Percentiles rank a stretch among this genome's conserved stretches.
phyloP scores from a whole-genome alignment of 2,113 vertebrate species.

The Eretmodus cyanostictus region DNA sequence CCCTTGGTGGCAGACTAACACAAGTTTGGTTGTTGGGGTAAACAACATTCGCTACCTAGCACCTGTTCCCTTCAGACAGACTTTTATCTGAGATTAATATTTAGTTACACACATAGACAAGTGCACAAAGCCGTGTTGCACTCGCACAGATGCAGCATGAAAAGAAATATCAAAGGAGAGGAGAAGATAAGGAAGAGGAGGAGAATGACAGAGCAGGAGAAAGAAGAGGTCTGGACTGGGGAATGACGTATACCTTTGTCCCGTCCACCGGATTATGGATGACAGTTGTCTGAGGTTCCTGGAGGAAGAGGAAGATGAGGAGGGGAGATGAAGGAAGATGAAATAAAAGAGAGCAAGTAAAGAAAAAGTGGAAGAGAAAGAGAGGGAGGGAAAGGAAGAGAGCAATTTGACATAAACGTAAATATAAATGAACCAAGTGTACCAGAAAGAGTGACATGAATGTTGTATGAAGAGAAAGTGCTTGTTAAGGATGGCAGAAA shows the following conservation, averaged over 20 bases:
- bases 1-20: neutral
- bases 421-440: constrained; percentile 2
- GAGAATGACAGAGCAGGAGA: constrained; percentile 6
- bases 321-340: constrained; percentile 2
- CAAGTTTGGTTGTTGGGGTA: neutral
- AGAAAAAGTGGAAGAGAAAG: neutral
- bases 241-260: constrained; percentile 60
- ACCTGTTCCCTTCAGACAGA: neutral
- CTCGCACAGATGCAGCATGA: constrained; percentile 22
- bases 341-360: constrained; percentile 4
- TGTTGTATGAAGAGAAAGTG: constrained; percentile 31
- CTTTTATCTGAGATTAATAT: neutral
- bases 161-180: neutral
- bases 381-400: neutral
- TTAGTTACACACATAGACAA: neutral
- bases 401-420: constrained; percentile 20
- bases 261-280: constrained; percentile 73
- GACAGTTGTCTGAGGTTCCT: constrained; percentile 75
- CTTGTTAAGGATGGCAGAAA: constrained; percentile 15
- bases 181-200: constrained; percentile 12
- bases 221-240: constrained; percentile 1
- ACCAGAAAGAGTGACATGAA: constrained; percentile 3
- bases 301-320: constrained; percentile 18
- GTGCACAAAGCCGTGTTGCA: neutral
- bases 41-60: neutral